Evolutionary conservation across 2,113 vertebrate genomes (phyloP).

Genomic region (Cisticola juncidis): DNA sequence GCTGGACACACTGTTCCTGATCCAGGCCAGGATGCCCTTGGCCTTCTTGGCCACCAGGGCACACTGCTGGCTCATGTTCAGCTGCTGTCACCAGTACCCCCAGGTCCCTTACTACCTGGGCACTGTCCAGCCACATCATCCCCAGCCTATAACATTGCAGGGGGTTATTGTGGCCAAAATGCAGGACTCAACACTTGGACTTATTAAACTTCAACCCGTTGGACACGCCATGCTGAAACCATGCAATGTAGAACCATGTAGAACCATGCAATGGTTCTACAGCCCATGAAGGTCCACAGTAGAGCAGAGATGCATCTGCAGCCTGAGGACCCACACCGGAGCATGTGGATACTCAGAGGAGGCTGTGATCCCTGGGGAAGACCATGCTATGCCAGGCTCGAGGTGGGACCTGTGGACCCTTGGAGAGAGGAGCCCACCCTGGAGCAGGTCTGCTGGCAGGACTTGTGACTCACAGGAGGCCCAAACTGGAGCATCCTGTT

Average conservation of each 20-base stretch:
- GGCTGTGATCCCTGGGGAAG: background rate
- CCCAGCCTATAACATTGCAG: rapidly evolving
- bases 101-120: background rate
- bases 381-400: background rate
- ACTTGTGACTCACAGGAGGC: background rate
- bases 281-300: no score
- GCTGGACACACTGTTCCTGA: background rate
- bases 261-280: no score
- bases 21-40: rapidly evolving
- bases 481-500: background rate
- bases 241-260: no score
- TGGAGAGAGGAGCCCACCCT: background rate
- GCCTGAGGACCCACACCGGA: background rate
- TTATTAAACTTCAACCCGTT: background rate
- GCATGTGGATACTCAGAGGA: background rate
- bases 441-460: background rate
- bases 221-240: no score
- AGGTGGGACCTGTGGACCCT: no score
- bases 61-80: background rate
- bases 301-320: background rate
- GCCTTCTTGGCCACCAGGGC: background rate
- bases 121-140: rapidly evolving
- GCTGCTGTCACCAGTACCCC: rapidly evolving
- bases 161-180: background rate
- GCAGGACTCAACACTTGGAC: rapidly evolving